Evolutionary conservation across 2,113 vertebrate species (phyloP), one percentile per base, ranked within the genome.

Genomic region (Ochotona curzoniae): DNA sequence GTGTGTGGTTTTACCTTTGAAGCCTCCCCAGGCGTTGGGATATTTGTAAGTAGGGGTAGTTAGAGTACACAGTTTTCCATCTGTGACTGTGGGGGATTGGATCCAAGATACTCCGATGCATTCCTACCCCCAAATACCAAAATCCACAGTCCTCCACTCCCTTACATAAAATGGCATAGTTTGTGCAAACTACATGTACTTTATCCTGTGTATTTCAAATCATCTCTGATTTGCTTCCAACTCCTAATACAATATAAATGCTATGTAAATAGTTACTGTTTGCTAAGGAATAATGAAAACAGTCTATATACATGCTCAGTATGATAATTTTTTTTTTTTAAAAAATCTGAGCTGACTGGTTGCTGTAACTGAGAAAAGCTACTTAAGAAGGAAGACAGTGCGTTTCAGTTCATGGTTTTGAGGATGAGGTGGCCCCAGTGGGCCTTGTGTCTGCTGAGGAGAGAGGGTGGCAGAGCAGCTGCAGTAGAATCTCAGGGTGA

Each of bases 1-100:
- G 38, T 61, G 14, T 66, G 26, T 49, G 49, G 73, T 54, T 64
- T 92, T 94, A 79, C 13, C 87, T 95, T 80, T 84, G 83, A 81
- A n/a, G 7, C 54, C 83, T 96, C 89, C 61, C 35, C 49, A 90
- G 89, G 75, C 67, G 64, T 91, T 66, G 11, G 14, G 60, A n/a
- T 90, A 17, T 57, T 71, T 80, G 60, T 83, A 88, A 89, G 51
- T 15, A 57, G 23, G 74, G 44, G 17, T 85, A 83, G 74, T 89
- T 54, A 83, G 13, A 32, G 7, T 44, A 49, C 44, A 18, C 0
- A 1, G 76, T 47, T 57, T 12, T 18, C 18, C 54, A 23, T 79
- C 8, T 15, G n/a, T 71, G 12, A 71, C 13, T 14, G 17, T 23
- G 30, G 85, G 49, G 7, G 17, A 17, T 1, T 32, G 30, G 28